Evolutionary conservation across 1,140 invertebrate species (phyloP), one percentile per base, ranked within the genome.

Genomic region (Hyphantria cunea): DNA sequence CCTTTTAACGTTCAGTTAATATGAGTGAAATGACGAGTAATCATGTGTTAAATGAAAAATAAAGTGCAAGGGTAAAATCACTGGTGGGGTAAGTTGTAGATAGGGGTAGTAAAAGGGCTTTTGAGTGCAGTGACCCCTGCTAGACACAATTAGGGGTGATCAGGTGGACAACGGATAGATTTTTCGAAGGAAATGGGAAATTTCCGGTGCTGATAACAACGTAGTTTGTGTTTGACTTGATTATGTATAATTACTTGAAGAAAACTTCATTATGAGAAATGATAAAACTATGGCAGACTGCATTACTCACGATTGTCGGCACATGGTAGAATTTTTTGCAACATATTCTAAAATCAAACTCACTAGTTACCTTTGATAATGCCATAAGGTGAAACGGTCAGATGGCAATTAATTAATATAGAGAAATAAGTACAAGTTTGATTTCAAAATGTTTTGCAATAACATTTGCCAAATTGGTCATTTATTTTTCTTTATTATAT

Each of bases 81-180:
- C 37, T 51, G 56, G 25, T 37, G 56, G 67, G 17, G 17, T 25
- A 25, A 25, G 17, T 25, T 25, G 5, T 53, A 45, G 44, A 53
- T 48, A 3, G n/a, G 37, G 37, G 37, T 39, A 39, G 59, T 31
- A 47, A 56, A 69, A 74, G 66, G 66, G 62, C 59, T 65, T 62
- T 61, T 61, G 65, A 61, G 74, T 63, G 66, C 71, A 53, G 44
- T 71, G 68, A 76, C 74, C 74, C 70, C 58, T 68, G 64, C 59
- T 32, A 61, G 34, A 49, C 45, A 17, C 41, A 41, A 66, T 65
- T 69, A 52, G 52, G 67, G 66, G 50, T 64, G 66, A 68, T 74
- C 59, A 62, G 65, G 68, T 71, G 72, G 68, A 74, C 72, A 71
- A 68, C 56, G 66, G 70, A 73, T 70, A 73, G 55, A 44, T 32